Base-by-base conservation (phyloP, 2,888 invertebrate genomes). In the Rapana venosa region DNA sequence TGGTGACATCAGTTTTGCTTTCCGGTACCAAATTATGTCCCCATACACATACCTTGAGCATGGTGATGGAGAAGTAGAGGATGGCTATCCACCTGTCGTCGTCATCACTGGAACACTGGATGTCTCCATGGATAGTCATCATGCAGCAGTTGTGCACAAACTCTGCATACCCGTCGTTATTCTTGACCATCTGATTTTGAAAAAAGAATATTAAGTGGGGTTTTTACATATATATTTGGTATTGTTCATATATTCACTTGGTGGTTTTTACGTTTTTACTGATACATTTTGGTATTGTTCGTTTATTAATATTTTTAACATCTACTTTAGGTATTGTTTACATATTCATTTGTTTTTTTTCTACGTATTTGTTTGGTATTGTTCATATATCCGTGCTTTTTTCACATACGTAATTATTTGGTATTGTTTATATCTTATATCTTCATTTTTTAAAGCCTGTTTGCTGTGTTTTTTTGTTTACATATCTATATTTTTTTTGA, bases 141-240 rank as follows among this genome's bases (percentile, higher is more conserved):
- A 91, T 74, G 91, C 95, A 95, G 91, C 95, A 95, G 56, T 93
- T 91, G 91, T 94, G 94, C 26, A 93, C 93, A 91, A 95, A 95
- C 47, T 93, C 93, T 8, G 93, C 95, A 84, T 92, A 91, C 0
- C 94, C 94, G 36, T 91, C 89, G 0, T 81, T 87, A 13, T 91
- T 90, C 36, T 92, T 88, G n/a, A 95, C 93, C 13, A 94, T 92
- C 86, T 94, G 95, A 70, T 70, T 26, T 70, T 61, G 66, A 20
- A 15, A 61, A 70, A 70, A 70, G 20, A 70, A 70, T 6, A 26
- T 70, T 70, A 20, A 11, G 70, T 26, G 70, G 20, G 2, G 2
- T 70, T 70, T 70, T 6, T 26, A 70, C 20, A 13, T 20, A 70
- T 70, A 70, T 26, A 70, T 4, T 26, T 47, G 47, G 8, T 26